phyloP scores from a whole-genome alignment of 2,888 invertebrate genomes.

The Hyles lineata region DNA sequence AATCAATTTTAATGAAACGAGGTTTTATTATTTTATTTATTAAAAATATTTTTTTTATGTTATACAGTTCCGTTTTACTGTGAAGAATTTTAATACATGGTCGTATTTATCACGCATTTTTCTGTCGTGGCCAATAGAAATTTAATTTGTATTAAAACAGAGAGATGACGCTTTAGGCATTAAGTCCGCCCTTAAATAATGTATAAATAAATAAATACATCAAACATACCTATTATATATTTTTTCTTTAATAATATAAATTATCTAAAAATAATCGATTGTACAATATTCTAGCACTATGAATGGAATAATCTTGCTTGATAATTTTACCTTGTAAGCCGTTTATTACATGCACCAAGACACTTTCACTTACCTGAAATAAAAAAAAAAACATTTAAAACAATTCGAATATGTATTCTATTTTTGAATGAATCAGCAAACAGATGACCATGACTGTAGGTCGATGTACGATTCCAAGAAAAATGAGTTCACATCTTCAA shows the following conservation, averaged over 20 bases:
- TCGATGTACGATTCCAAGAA: neutral
- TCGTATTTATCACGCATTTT: neutral
- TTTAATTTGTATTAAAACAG: no score
- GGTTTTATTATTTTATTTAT: neutral
- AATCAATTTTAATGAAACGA: neutral
- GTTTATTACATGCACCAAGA: neutral
- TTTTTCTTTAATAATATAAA: no score
- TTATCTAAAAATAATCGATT: no score
- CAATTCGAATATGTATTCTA: neutral
- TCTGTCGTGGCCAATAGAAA: neutral
- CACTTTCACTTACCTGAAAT: conserved; percentile 15
- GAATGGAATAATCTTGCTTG: neutral
- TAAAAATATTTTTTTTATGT: neutral
- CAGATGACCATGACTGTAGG: neutral
- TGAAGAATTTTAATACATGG: neutral
- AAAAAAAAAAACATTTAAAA: neutral
- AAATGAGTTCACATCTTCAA: conserved; percentile 14
- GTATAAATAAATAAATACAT: no score
- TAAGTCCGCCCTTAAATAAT: no score
- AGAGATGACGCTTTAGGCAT: no score
- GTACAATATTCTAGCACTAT: no score
- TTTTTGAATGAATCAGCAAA: neutral
- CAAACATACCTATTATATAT: no score
- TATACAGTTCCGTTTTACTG: neutral
- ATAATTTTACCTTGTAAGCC: no score